Conservation (phyloP, 2,888 invertebrate genomes). For the Phragmatobia fuliginosa region DNA sequence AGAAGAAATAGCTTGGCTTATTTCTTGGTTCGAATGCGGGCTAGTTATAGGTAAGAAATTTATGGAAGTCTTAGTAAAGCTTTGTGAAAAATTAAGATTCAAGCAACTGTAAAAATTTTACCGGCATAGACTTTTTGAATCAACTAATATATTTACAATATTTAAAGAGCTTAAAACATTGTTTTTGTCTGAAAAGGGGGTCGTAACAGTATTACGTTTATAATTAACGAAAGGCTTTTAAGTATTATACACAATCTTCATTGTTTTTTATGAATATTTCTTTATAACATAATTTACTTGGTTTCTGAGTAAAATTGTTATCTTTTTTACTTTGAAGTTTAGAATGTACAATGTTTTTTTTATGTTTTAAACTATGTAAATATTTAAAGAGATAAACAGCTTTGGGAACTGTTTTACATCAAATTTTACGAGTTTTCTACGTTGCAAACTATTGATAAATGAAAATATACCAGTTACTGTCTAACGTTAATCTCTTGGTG, state of each 20-base stretch:
- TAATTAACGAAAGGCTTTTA: conserved; percentile 4
- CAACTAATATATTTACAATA: neutral
- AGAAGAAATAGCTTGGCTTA: neutral
- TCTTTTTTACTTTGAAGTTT: neutral
- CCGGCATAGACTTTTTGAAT: neutral
- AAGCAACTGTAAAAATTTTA: neutral
- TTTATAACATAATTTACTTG: conserved; percentile 30
- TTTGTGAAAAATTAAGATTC: neutral
- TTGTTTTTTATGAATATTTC: conserved; percentile 29
- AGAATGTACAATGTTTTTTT: no score
- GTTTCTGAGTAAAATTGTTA: neutral
- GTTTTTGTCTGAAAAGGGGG: neutral
- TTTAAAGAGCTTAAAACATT: neutral
- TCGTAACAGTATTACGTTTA: neutral
- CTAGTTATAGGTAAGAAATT: neutral
- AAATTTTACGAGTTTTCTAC: no score
- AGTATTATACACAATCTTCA: conserved; percentile 22
- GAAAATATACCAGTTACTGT: no score
- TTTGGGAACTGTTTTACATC: no score
- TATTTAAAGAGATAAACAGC: no score
- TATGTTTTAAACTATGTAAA: no score
- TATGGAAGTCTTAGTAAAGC: neutral
- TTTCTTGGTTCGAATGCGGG: conserved; percentile 1
- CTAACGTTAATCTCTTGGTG: no score
- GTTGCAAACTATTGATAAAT: no score